These are phyloP conservation scores for Helicoverpa zea DNA, from an alignment of 1,140 invertebrate genomes.

Conservation along the genomic window DNA sequence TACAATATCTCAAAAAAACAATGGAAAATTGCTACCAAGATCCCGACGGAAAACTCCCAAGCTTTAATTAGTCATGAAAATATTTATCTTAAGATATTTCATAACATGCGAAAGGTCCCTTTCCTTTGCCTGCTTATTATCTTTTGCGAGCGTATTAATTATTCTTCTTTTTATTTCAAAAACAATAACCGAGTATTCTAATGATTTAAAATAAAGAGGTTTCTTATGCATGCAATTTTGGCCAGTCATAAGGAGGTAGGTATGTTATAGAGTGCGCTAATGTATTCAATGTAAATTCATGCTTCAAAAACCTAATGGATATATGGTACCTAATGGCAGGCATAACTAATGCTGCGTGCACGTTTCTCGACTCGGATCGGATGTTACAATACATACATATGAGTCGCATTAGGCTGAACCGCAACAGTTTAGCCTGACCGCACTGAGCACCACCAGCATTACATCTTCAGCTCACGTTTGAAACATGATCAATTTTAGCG, in stretches of 20 bases:
- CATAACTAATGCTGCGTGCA: conserved; percentile 50
- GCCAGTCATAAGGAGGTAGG: not conserved
- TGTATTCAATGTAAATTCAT: conserved; percentile 39
- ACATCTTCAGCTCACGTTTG: conserved; percentile 79
- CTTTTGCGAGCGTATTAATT: not conserved
- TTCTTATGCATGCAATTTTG: not conserved
- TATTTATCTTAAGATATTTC: conserved; percentile 21
- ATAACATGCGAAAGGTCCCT: conserved; percentile 9
- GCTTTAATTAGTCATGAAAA: conserved; percentile 40
- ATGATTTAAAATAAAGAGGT: conserved; percentile 6
- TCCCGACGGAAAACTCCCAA: conserved; percentile 6
- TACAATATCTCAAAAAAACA: conserved; percentile 9
- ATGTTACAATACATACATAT: conserved; percentile 52
- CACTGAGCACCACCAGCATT: conserved; percentile 65
- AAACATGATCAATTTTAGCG: conserved; percentile 85
- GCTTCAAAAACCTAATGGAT: conserved; percentile 40
- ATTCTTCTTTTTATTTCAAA: not conserved
- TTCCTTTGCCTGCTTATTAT: conserved; percentile 9
- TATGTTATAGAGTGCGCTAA: not conserved
- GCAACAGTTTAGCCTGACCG: conserved; percentile 53
- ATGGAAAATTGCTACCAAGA: not conserved
- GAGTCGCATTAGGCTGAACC: conserved; percentile 49
- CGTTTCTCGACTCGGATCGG: conserved; percentile 33
- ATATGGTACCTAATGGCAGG: conserved; percentile 39
- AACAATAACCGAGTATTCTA: not conserved